Evolutionary conservation across 2,888 invertebrate species (phyloP).

Genomic region (Cephus sareptanus): DNA sequence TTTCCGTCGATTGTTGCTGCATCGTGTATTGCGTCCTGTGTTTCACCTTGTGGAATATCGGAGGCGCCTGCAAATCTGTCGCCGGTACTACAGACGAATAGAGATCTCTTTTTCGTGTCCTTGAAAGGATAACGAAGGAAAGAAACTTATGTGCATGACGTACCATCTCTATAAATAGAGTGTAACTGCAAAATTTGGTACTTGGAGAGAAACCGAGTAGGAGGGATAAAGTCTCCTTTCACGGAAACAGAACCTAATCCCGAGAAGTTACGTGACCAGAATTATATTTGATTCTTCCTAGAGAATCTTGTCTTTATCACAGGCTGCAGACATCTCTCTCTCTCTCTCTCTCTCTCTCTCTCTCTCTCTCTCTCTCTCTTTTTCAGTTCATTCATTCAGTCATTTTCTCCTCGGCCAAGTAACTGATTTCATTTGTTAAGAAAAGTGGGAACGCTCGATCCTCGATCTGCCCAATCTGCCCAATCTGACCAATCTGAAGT

Average conservation of each 20-base stretch:
- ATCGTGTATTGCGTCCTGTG: too few relatives aligned
- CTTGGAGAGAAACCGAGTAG: constrained; percentile 22
- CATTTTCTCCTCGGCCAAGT: neutral
- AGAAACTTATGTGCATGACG: too few relatives aligned
- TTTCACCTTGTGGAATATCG: too few relatives aligned
- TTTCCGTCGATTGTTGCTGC: too few relatives aligned
- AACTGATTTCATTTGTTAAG: too few relatives aligned
- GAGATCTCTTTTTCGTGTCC: too few relatives aligned
- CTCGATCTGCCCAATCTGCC: too few relatives aligned
- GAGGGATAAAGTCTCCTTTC: constrained; percentile 32
- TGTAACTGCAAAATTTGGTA: constrained; percentile 20
- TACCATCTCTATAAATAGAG: neutral
- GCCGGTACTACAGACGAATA: neutral
- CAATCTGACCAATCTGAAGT: too few relatives aligned
- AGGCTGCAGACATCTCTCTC: neutral
- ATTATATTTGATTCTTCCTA: constrained; percentile 39
- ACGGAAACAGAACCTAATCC: constrained; percentile 60
- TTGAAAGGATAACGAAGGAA: too few relatives aligned
- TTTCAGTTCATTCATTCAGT: neutral
- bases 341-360: constrained; percentile 6
- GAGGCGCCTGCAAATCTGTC: neutral
- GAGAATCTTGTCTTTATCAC: constrained; percentile 1
- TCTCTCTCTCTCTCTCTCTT: constrained; percentile 5
- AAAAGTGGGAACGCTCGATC: too few relatives aligned
- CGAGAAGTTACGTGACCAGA: constrained; percentile 57